These are phyloP conservation scores for Verasper variegatus DNA, from an alignment of 2,113 vertebrate genomes.

Conservation along the genomic window DNA sequence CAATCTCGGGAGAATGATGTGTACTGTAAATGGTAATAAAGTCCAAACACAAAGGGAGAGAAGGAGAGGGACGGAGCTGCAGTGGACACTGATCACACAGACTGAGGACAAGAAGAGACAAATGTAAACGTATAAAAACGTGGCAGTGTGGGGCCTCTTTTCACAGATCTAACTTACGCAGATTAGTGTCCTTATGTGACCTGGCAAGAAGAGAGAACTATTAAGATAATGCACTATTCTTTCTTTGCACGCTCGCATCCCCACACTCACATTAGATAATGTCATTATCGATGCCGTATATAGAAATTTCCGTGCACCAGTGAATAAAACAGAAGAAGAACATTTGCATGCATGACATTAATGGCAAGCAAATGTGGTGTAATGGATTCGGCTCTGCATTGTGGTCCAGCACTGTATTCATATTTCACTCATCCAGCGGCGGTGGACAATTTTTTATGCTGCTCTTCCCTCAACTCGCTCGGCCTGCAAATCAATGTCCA, in stretches of 20 bases:
- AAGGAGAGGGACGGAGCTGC: background rate
- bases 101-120: conserved; percentile 7
- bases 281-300: conserved; percentile 28
- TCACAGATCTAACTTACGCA: background rate
- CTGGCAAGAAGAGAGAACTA: conserved; percentile 11
- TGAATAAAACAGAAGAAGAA: conserved; percentile 37
- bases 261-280: conserved; percentile 18
- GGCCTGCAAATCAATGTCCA: conserved; percentile 77
- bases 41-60: conserved; percentile 6
- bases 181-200: conserved; percentile 4
- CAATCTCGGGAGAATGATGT: conserved; percentile 42
- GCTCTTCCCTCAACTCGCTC: conserved; percentile 50
- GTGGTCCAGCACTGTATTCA: conserved; percentile 53
- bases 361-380: conserved; percentile 54
- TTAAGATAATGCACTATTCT: background rate
- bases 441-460: conserved; percentile 50
- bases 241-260: conserved; percentile 4
- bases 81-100: background rate
- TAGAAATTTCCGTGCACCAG: conserved; percentile 32
- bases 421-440: conserved; percentile 62
- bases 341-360: conserved; percentile 54
- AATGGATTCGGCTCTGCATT: conserved; percentile 53
- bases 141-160: background rate
- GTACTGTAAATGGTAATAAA: conserved; percentile 13
- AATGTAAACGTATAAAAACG: background rate